Evolutionary conservation across 2,113 vertebrate genomes (phyloP).

Genomic region (Marcusenius ussheri): DNA sequence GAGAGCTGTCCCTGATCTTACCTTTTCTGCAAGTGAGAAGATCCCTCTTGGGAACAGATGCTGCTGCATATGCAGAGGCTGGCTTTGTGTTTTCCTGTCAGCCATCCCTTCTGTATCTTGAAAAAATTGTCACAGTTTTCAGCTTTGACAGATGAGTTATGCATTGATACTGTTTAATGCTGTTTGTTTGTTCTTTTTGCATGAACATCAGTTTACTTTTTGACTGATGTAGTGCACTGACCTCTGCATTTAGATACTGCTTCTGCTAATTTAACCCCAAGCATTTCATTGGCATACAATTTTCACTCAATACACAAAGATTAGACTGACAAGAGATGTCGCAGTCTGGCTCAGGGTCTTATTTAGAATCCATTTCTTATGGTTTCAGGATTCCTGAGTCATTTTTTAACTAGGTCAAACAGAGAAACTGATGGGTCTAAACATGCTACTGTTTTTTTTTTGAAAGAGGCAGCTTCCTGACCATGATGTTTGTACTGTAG

Average conservation of each 20-base stretch:
- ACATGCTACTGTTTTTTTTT: background rate
- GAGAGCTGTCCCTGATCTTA: conserved; percentile 74
- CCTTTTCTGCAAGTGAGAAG: conserved; percentile 75
- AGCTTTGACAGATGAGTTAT: conserved; percentile 12
- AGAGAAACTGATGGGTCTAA: background rate
- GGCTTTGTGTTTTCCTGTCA: background rate
- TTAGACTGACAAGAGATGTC: background rate
- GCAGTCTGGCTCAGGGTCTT: background rate
- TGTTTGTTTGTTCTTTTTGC: background rate
- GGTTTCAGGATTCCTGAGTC: background rate
- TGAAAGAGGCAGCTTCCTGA: background rate
- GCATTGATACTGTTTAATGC: background rate
- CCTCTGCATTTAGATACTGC: conserved; percentile 33
- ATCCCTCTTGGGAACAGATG: conserved; percentile 79
- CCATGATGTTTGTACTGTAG: too few relatives aligned
- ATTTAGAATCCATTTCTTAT: background rate
- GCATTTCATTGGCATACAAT: background rate
- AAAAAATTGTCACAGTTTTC: background rate
- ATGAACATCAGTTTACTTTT: conserved; percentile 21
- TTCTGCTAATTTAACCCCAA: conserved; percentile 36
- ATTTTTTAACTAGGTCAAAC: background rate
- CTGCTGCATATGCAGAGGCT: conserved; percentile 84
- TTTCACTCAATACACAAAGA: conserved; percentile 29
- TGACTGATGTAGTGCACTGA: conserved; percentile 31
- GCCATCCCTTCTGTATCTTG: background rate